Evolutionary conservation across 2,797 vertebrate species (phyloP), one percentile per base, ranked within the genome.

Genomic region (Spondyliosoma cantharus): DNA sequence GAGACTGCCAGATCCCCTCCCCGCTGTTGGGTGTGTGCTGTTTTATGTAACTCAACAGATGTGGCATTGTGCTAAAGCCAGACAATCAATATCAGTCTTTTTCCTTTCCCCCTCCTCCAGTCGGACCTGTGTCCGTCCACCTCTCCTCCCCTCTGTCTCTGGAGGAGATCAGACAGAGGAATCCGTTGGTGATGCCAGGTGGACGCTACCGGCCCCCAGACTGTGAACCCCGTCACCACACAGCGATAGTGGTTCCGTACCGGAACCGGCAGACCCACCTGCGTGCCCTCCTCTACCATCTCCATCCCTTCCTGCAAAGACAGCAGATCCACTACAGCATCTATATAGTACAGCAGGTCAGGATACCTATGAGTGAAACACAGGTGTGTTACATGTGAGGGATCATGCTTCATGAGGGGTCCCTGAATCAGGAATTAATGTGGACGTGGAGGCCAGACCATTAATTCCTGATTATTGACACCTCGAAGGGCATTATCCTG

Each of bases 271-370:
- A 97, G 91, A 94, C 90, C 0, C 98, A 99, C 92, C 96, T 99
- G 25, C 95, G 96, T 0, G 93, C 97, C 45, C 95, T 99, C 25
- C 97, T 99, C 19, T 99, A 99, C 89, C 96, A 98, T 92, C 95
- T 99, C 77, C 97, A 99, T 86, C 97, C 98, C 7, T 98, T 98
- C 89, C 94, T 99, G 62, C 98, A 99, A 90, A 96, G 98, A 62
- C 98, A 99, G 90, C 97, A 98, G 94, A 96, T 99, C 8, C 97
- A 97, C 53, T 99, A 99, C 11, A 96, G 96, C 88, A 98, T 99
- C 92, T 99, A 99, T n/a, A 96, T 99, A 0, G 95, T 99, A n/a
- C 97, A 99, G 82, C 97, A 99, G 97, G 98, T 98, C 85, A 84
- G 68, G 12, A 16, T 22, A 17, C 78, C n/a, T 45, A 1, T 66